These are phyloP conservation scores for Troides helena DNA, from an alignment of 2,888 invertebrate species.

Conservation along the genomic window DNA sequence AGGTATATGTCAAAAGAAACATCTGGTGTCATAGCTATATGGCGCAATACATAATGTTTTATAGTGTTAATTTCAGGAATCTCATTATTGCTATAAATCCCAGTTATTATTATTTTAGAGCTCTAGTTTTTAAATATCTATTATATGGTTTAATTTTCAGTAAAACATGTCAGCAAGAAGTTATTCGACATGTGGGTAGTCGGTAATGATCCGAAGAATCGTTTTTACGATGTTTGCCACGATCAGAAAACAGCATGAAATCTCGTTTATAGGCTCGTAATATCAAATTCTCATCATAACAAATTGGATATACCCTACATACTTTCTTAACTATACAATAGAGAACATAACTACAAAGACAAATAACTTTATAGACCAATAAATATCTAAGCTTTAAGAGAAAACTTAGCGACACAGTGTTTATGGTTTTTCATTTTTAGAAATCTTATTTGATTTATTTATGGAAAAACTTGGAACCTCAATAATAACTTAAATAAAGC, in stretches of 20 bases:
- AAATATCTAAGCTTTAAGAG: not conserved
- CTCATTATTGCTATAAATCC: no score
- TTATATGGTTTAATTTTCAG: not conserved
- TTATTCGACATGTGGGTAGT: constrained; percentile 61
- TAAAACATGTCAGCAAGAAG: constrained; percentile 45
- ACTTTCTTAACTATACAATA: constrained; percentile 15
- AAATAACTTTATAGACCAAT: constrained; percentile 16
- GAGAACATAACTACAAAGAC: not conserved
- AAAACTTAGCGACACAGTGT: not conserved
- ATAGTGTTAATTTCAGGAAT: no score
- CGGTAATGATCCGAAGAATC: constrained; percentile 69
- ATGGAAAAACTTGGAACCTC: no score
- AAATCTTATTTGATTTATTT: no score
- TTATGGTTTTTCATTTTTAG: no score
- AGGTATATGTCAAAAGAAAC: no score
- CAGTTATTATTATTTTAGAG: no score
- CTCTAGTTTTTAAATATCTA: not conserved
- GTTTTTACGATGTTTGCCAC: constrained; percentile 73
- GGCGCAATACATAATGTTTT: no score
- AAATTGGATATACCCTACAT: constrained; percentile 48
- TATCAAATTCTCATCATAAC: constrained; percentile 51
- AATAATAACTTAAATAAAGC: no score
- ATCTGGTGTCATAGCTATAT: no score
- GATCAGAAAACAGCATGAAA: constrained; percentile 66
- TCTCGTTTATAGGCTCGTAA: constrained; percentile 65